Percentiles rank a stretch among this genome's conserved stretches.
Evolutionary conservation across 2,888 invertebrate species (phyloP).

Genomic region (Schrankia costaestrigalis): DNA sequence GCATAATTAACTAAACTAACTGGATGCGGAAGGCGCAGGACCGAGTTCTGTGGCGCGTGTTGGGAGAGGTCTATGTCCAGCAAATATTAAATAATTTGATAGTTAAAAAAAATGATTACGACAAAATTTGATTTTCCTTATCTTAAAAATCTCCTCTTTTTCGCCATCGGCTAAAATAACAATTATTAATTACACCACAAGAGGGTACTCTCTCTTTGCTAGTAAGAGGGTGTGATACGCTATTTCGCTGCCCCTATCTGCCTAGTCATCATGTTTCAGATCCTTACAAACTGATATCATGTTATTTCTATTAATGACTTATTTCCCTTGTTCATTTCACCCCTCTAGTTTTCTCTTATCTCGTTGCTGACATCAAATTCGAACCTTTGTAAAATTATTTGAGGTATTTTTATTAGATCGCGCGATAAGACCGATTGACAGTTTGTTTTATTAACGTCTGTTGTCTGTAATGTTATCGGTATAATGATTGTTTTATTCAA

Average conservation of each 20-base stretch:
- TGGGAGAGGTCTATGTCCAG: too few relatives aligned
- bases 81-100: too few relatives aligned
- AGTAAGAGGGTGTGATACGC: constrained; percentile 17
- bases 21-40: too few relatives aligned
- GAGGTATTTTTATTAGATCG: constrained; percentile 30
- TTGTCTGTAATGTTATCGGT: constrained; percentile 26
- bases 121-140: too few relatives aligned
- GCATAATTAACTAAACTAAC: too few relatives aligned
- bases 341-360: constrained; percentile 26
- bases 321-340: constrained; percentile 52
- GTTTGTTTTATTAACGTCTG: constrained; percentile 30
- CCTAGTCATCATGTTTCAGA: constrained; percentile 46
- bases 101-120: too few relatives aligned
- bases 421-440: constrained; percentile 14
- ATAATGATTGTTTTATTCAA: constrained; percentile 20
- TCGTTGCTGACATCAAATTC: constrained; percentile 39
- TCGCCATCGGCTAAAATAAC: constrained; percentile 25
- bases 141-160: too few relatives aligned
- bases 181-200: constrained; percentile 27
- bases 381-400: constrained; percentile 39
- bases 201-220: constrained; percentile 19
- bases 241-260: constrained; percentile 18
- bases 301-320: constrained; percentile 73
- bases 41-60: too few relatives aligned
- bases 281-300: constrained; percentile 58